These are phyloP conservation scores for Mya arenaria DNA, from an alignment of 1,140 invertebrate genomes.

Conservation along the genomic window DNA sequence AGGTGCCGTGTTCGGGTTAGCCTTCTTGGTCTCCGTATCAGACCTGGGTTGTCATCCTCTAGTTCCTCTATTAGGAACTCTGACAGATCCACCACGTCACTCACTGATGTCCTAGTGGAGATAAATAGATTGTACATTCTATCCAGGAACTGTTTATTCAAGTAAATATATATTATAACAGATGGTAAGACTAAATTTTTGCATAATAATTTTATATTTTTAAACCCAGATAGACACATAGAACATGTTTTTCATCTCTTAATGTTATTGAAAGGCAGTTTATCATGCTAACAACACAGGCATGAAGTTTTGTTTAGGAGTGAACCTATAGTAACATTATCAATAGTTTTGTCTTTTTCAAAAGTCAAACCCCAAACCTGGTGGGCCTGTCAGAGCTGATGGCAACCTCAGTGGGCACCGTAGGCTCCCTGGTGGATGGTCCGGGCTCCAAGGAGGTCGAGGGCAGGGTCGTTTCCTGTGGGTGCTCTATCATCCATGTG, in stretches of 20 bases:
- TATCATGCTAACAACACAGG: no score
- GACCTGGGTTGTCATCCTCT: conserved; percentile 63
- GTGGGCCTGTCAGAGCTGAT: conserved; percentile 13
- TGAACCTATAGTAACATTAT: no score
- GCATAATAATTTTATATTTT: no score
- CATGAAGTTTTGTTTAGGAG: no score
- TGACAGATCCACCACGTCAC: not conserved
- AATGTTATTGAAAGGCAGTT: no score
- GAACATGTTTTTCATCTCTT: no score
- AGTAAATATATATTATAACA: no score
- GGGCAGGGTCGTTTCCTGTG: conserved; percentile 65
- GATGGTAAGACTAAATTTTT: no score
- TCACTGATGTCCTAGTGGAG: not conserved
- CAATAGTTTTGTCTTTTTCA: no score
- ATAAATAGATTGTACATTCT: not conserved
- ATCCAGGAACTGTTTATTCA: no score
- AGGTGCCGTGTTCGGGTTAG: conserved; percentile 71
- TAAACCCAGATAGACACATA: no score
- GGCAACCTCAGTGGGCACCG: conserved; percentile 36
- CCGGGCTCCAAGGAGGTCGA: conserved; percentile 7
- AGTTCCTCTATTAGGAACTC: conserved; percentile 58
- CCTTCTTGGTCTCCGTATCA: conserved; percentile 65
- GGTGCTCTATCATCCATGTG: conserved; percentile 88
- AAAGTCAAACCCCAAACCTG: no score
- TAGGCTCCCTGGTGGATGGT: conserved; percentile 15